Percentiles rank a stretch among this genome's conserved stretches.
Conservation (phyloP, 2,113 vertebrate genomes). For the Thryonomys swinderianus region DNA sequence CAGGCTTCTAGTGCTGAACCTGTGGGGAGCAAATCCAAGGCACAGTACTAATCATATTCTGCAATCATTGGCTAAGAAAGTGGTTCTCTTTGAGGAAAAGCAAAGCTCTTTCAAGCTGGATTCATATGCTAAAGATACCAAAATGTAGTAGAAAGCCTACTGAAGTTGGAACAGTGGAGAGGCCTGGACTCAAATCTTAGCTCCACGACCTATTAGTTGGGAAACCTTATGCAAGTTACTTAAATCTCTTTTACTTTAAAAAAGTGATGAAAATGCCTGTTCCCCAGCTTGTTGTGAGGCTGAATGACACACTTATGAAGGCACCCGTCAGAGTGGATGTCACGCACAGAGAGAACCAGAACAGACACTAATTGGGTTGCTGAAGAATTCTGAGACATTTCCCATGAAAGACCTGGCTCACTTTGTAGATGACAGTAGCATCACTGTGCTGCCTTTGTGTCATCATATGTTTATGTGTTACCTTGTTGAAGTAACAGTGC, state of each 20-base stretch:
- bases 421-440: background rate
- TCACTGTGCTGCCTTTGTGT: background rate
- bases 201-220: background rate
- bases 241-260: background rate
- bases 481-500: background rate
- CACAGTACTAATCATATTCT: background rate
- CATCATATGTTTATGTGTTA: background rate
- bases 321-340: fast-evolving
- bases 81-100: background rate
- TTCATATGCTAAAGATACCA: background rate
- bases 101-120: background rate
- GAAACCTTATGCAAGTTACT: background rate
- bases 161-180: background rate
- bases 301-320: background rate
- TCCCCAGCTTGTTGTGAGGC: background rate
- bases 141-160: background rate
- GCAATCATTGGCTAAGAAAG: background rate
- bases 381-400: background rate
- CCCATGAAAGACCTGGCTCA: background rate
- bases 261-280: background rate
- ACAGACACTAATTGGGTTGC: background rate
- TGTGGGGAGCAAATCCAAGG: background rate
- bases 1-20: background rate
- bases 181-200: background rate
- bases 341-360: background rate